Conservation (phyloP, 2,888 invertebrate genomes). For the Pachliopta kotzebuea region DNA sequence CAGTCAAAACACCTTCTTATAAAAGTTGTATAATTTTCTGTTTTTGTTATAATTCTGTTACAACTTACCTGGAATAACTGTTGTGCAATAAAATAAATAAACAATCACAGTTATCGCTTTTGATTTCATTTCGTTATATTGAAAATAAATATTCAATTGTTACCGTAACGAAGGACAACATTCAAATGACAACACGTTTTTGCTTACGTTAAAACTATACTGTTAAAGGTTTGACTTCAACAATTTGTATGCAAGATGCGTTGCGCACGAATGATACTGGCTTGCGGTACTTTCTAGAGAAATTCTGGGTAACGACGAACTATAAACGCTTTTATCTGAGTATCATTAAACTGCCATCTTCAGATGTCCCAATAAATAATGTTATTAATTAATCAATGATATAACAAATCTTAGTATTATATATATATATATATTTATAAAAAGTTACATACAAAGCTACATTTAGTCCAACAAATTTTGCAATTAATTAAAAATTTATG, state of each 20-base stretch:
- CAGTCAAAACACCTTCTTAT: too few species aligned
- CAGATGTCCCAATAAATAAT: conserved; percentile 29
- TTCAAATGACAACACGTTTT: conserved; percentile 62
- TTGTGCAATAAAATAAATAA: conserved; percentile 46
- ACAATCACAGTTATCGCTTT: conserved; percentile 45
- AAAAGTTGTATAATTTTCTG: too few species aligned
- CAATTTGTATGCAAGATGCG: conserved; percentile 75
- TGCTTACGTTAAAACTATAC: conserved; percentile 58
- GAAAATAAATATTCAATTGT: conserved; percentile 46
- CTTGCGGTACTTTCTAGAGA: conserved; percentile 79
- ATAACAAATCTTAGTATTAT: conserved; percentile 7
- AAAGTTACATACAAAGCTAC: background rate
- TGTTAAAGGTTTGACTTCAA: conserved; percentile 53
- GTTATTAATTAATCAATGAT: conserved; percentile 20
- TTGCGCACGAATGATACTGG: conserved; percentile 61
- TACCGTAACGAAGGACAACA: conserved; percentile 66
- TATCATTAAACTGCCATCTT: conserved; percentile 50
- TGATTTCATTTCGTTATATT: conserved; percentile 55
- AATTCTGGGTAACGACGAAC: conserved; percentile 63
- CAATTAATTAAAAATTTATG: background rate
- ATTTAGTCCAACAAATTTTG: background rate
- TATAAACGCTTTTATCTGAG: conserved; percentile 42
- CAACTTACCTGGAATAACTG: conserved; percentile 47
- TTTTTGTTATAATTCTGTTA: background rate
- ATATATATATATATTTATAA: too few species aligned